These are phyloP conservation scores for Nymphalis io DNA, from an alignment of 1,140 invertebrate genomes.

Conservation along the genomic window DNA sequence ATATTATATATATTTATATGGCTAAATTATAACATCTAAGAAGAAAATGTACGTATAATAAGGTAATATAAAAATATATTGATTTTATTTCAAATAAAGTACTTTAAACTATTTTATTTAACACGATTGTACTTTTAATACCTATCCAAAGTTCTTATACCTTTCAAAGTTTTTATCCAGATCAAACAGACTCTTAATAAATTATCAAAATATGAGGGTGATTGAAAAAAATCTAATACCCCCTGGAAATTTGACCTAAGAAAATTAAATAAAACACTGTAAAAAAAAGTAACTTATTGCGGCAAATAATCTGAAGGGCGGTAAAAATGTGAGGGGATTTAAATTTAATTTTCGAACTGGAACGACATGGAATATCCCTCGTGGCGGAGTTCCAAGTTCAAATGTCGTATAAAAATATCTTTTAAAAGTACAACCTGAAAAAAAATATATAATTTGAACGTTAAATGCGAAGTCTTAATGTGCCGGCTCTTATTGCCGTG, in stretches of 20 bases:
- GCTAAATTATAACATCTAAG: too few species aligned
- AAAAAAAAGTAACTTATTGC: slow-evolving; percentile 64
- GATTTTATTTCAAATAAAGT: too few species aligned
- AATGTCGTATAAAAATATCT: slow-evolving; percentile 55
- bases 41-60: too few species aligned
- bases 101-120: too few species aligned
- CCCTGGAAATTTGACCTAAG: slow-evolving; percentile 36
- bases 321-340: slow-evolving; percentile 77
- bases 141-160: too few species aligned
- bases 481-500: slow-evolving; percentile 1
- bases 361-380: slow-evolving; percentile 75
- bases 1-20: too few species aligned
- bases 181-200: not conserved
- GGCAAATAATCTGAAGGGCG: slow-evolving; percentile 73
- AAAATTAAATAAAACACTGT: slow-evolving; percentile 45
- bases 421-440: slow-evolving; percentile 47
- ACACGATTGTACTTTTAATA: too few species aligned
- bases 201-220: not conserved
- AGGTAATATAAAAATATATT: too few species aligned
- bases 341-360: slow-evolving; percentile 78
- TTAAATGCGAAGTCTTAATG: slow-evolving; percentile 13
- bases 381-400: slow-evolving; percentile 63
- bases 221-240: slow-evolving; percentile 13
- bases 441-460: slow-evolving; percentile 50
- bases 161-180: not conserved